Evolutionary conservation across 2,113 vertebrate genomes (phyloP).

Genomic region (Protobothrops flavoviridis): DNA sequence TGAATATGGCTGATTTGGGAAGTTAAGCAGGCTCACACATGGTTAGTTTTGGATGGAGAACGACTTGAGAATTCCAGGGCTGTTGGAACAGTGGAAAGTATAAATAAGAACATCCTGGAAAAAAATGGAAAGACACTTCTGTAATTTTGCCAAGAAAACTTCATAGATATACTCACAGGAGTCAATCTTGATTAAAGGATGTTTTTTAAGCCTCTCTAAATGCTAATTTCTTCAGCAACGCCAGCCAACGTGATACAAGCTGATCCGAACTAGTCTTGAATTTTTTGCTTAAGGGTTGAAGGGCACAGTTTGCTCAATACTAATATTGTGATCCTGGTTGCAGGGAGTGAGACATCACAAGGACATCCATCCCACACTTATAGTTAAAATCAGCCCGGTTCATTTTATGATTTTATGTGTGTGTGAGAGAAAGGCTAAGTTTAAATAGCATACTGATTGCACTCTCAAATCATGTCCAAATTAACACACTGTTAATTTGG

Average conservation of each 20-base stretch:
- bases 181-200: neutral
- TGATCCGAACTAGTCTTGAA: neutral
- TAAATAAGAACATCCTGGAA: neutral
- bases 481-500: neutral
- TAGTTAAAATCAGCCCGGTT: neutral
- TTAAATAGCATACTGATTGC: neutral
- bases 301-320: neutral
- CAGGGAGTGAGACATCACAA: neutral
- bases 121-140: neutral
- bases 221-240: neutral
- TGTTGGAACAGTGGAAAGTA: neutral
- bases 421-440: neutral
- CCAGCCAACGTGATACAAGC: neutral
- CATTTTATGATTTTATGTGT: neutral
- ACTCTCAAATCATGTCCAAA: neutral
- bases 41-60: neutral
- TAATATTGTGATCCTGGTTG: neutral
- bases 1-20: neutral
- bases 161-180: neutral
- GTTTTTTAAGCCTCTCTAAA: neutral
- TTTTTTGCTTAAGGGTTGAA: neutral
- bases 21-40: neutral
- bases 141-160: neutral
- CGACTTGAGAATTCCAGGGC: neutral
- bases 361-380: neutral